Base-by-base conservation (phyloP, 2,888 invertebrate species). In the Pammene fasciana region DNA sequence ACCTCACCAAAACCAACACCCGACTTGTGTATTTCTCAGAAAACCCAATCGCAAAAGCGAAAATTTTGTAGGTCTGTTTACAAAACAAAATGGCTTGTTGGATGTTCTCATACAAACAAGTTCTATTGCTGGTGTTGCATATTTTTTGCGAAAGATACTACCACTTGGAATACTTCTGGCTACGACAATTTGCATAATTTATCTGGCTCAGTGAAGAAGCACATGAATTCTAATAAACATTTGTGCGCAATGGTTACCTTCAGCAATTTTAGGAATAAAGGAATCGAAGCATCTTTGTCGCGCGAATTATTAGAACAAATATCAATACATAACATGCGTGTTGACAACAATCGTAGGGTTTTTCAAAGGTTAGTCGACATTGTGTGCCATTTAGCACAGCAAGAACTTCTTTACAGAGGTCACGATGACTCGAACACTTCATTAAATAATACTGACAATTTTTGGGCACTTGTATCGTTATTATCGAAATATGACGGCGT, bases 371-470 rank as follows among this genome's bases (percentile, higher is more conserved):
- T 26, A 18, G 18, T 52, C 8, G 52, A 52, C 11, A 52, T 52
- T 52, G 52, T 52, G 10, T 52, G 50, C 43, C 67, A 46, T 66
- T 66, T 66, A 56, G 57, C 48, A 10, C 56, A 66, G 11, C 57
- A 66, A 57, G 46, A 66, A 57, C 56, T 66, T 8, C 57, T 57
- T 14, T 57, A 48, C 18, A 56, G 57, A 38, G 65, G 57, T 34
- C 57, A 57, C 50, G 41, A 59, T 52, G 66, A 59, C 52, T 34
- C 56, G 0, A n/a, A 56, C 16, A 45, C 46, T 11, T 66, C 52
- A 26, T 52, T 26, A 26, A 48, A 48, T 48, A 48, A 16, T n/a
- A n/a, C n/a, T 14, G 48, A 16, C 16, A 52, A 52, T 26, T 26
- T 52, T 26, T 52, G 26, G 26, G 26, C 11, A 26, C 52, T 52